Evolutionary conservation across 2,797 vertebrate genomes (phyloP).

Genomic region (Siniperca obscura): DNA sequence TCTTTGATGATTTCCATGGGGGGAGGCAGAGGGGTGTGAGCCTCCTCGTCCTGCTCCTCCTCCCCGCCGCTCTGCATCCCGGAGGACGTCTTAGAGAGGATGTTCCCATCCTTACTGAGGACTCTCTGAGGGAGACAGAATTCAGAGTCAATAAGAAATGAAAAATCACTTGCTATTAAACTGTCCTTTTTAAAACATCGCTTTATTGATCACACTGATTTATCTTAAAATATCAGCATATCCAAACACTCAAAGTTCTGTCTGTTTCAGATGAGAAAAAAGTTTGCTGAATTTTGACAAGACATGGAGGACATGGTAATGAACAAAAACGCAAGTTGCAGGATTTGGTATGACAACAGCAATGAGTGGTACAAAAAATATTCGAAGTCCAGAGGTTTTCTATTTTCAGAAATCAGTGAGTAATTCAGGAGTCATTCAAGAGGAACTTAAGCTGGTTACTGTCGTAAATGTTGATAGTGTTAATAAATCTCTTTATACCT

Average conservation of each 20-base stretch:
- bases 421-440: neutral
- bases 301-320: too few species aligned
- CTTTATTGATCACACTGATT: neutral
- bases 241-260: neutral
- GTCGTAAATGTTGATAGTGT: neutral
- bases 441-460: conserved; percentile 28
- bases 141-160: neutral
- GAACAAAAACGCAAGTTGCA: neutral
- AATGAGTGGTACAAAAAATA: neutral
- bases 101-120: conserved; percentile 85
- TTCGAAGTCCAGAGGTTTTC: neutral
- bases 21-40: conserved; percentile 94
- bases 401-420: neutral
- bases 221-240: too few species aligned
- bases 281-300: too few species aligned
- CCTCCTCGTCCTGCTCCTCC: conserved; percentile 96
- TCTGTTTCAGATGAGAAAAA: neutral
- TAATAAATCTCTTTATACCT: neutral
- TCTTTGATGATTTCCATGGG: conserved; percentile 99
- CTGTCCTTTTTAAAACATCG: neutral
- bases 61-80: conserved; percentile 94
- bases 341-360: neutral
- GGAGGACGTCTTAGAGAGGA: conserved; percentile 80
- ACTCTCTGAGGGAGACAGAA: conserved; percentile 78
- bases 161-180: neutral